Base-by-base conservation (phyloP, 2,888 invertebrate species). In the Celastrina argiolus region DNA sequence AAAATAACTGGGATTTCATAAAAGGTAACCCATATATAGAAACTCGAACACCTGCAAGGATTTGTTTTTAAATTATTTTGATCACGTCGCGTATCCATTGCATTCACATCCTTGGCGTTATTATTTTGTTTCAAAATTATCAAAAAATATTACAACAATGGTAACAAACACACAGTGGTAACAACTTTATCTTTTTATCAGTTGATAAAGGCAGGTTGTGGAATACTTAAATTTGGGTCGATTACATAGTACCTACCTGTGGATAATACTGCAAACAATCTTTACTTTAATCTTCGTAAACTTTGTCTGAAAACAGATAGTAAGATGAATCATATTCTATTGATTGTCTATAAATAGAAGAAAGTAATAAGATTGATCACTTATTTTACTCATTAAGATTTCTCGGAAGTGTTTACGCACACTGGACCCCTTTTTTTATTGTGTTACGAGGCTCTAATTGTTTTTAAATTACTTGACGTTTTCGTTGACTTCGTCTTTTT, bases 151-250 rank as follows among this genome's bases (percentile, higher is more conserved):
- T 78, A 74, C 75, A 78, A 76, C 75, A 76, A 74, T 74, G 73
- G n/a, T n/a, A n/a, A n/a, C n/a, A n/a, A n/a, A n/a, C 74, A 69
- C 67, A 66, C 63, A 77, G 78, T 76, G 77, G 80, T 76, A 84
- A 82, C 84, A 84, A 74, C 82, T 87, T 89, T 88, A 90, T 90
- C 90, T 85, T 79, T 78, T 87, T 90, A 90, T 88, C 89, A 78
- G 75, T 71, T 83, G 89, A 89, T 89, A 89, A 87, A 83, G 77
- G 79, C 75, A 79, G 78, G 77, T 78, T 77, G 77, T 78, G 76
- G 80, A 73, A 79, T 79, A 79, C 79, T 74, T 75, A 77, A 83
- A 88, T 87, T 88, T 87, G 82, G 90, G 90, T 87, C 88, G 88
- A 72, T 73, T 61, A 61, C 61, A 75, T 74, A 72, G 56, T 69